Evolutionary conservation across 2,888 invertebrate genomes (phyloP).

Genomic region (Criorhina ranunculi): DNA sequence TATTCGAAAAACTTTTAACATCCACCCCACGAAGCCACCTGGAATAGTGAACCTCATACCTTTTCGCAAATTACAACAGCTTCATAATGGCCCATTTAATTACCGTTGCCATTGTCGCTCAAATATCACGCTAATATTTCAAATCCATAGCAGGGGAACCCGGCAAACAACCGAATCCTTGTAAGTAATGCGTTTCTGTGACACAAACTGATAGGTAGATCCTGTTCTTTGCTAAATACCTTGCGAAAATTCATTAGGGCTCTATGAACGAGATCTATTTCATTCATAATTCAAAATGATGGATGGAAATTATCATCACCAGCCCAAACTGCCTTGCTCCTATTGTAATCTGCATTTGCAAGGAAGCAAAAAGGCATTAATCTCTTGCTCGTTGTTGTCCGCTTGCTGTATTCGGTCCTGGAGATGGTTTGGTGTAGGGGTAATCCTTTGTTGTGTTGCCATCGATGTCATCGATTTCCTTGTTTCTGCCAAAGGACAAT

Average conservation of each 20-base stretch:
- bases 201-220: constrained; percentile 77
- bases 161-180: constrained; percentile 64
- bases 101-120: constrained; percentile 74
- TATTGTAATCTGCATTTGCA: constrained; percentile 74
- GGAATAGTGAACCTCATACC: constrained; percentile 6
- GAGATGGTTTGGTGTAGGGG: constrained; percentile 30
- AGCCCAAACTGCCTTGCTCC: constrained; percentile 52
- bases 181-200: constrained; percentile 73
- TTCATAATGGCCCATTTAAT: constrained; percentile 63
- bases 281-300: constrained; percentile 77
- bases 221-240: constrained; percentile 76
- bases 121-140: constrained; percentile 73
- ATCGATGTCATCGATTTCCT: constrained; percentile 75
- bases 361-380: constrained; percentile 76
- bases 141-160: constrained; percentile 44
- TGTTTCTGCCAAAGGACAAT: constrained; percentile 69
- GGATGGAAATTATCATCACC: constrained; percentile 76
- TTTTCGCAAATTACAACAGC: constrained; percentile 51
- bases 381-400: constrained; percentile 68
- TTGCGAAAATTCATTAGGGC: constrained; percentile 75
- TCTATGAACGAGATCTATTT: constrained; percentile 74
- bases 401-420: constrained; percentile 56
- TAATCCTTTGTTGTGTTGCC: constrained; percentile 62
- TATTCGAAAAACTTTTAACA: background rate
- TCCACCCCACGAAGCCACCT: background rate